A percentile compares a stretch with the other conserved stretches of the same genome.
phyloP scores from a whole-genome alignment of 2,888 invertebrate genomes.

The Clitarchus hookeri region DNA sequence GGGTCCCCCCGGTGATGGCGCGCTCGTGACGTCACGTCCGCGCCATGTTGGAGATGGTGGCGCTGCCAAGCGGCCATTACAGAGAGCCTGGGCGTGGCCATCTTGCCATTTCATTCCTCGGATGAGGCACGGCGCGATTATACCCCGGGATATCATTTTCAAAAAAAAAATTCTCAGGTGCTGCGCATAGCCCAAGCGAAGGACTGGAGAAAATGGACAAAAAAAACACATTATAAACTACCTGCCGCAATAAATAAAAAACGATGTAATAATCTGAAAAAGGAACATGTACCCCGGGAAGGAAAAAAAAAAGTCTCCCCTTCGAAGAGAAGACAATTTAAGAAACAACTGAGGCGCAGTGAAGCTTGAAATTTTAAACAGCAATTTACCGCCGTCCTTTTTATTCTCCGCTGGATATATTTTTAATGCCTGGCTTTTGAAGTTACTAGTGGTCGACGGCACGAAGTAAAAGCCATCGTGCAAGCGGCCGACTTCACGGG shows the following conservation, averaged over 20 bases:
- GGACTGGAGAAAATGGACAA: neutral
- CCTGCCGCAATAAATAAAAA: conserved; percentile 9
- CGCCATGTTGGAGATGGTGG: neutral
- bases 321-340: conserved; percentile 9
- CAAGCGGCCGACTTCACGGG: neutral
- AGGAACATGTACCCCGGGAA: neutral
- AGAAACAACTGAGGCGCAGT: conserved; percentile 10
- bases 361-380: neutral
- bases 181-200: neutral
- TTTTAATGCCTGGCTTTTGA: neutral
- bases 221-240: conserved; percentile 11
- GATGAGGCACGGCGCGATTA: conserved; percentile 1
- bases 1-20: neutral
- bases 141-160: conserved; percentile 11
- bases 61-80: conserved; percentile 14
- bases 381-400: neutral
- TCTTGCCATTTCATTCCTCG: conserved; percentile 1
- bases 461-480: neutral
- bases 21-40: neutral
- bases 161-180: neutral
- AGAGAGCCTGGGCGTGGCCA: neutral
- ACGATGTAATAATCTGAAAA: neutral
- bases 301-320: neutral
- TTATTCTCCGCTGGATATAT: neutral
- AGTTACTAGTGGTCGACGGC: neutral